Conservation (phyloP, 2,113 vertebrate species). For the Cyanoderma ruficeps region DNA sequence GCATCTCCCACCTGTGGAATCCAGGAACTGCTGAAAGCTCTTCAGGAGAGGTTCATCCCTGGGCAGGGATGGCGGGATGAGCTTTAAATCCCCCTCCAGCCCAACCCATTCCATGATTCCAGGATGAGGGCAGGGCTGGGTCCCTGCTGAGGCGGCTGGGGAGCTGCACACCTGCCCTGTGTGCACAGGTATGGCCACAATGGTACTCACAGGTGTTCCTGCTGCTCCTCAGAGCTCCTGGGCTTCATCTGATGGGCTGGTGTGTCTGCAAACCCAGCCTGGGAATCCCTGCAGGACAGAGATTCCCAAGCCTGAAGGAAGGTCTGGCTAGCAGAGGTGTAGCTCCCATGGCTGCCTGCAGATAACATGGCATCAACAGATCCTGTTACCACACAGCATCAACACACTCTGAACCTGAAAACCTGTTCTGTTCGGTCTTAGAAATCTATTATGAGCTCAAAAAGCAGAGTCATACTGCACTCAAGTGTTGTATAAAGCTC, state of each 20-base stretch:
- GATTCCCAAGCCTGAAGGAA: not conserved
- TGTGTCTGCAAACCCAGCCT: rapidly evolving
- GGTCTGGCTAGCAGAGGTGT: not conserved
- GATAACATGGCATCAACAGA: rapidly evolving
- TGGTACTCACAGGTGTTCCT: not conserved
- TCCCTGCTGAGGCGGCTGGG: not conserved
- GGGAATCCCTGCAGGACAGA: not conserved
- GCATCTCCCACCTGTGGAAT: not conserved
- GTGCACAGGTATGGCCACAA: rapidly evolving
- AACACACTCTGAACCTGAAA: not conserved
- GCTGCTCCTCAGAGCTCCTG: not conserved
- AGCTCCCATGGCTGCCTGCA: not conserved
- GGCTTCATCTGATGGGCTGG: not conserved
- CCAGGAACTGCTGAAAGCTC: not conserved
- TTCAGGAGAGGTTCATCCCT: not conserved
- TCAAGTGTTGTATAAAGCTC: not conserved
- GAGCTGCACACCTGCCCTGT: not conserved
- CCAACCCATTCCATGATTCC: no score
- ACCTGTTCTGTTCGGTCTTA: not conserved
- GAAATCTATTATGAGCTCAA: not conserved
- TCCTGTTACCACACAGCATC: not conserved
- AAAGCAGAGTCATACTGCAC: not conserved
- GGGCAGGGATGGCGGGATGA: not conserved
- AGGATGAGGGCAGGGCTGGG: not conserved
- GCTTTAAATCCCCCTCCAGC: not conserved